These are phyloP conservation scores for Adela reaumurella DNA, from an alignment of 2,888 invertebrate species.

Conservation along the genomic window DNA sequence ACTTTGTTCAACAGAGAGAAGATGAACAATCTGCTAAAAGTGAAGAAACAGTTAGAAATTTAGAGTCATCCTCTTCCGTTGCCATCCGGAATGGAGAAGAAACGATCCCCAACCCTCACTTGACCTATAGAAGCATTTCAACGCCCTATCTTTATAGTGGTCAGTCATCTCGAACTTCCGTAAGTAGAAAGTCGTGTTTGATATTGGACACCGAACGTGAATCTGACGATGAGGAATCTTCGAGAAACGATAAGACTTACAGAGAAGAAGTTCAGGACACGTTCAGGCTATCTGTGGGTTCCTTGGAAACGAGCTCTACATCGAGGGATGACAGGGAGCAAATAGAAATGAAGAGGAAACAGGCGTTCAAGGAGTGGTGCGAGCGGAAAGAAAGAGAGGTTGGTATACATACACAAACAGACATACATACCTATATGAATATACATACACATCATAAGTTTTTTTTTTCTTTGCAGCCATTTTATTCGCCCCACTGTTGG, in stretches of 20 bases:
- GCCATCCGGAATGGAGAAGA: constrained; percentile 35
- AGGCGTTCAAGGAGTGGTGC: constrained; percentile 41
- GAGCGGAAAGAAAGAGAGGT: constrained; percentile 45
- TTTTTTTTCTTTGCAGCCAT: too few species aligned
- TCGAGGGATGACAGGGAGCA: constrained; percentile 44
- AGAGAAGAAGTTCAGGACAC: constrained; percentile 37
- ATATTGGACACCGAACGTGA: constrained; percentile 17
- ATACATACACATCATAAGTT: too few species aligned
- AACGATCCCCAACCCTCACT: constrained; percentile 44
- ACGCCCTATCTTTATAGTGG: constrained; percentile 40
- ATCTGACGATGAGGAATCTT: constrained; percentile 27
- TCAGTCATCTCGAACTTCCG: constrained; percentile 21
- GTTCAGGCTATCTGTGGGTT: constrained; percentile 41
- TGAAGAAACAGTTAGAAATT: constrained; percentile 47
- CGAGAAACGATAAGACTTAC: constrained; percentile 31
- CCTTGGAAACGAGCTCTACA: constrained; percentile 39
- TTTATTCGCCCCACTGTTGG: too few species aligned
- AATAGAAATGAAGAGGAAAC: constrained; percentile 34
- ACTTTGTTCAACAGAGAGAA: constrained; percentile 34
- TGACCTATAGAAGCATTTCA: constrained; percentile 38
- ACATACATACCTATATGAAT: too few species aligned
- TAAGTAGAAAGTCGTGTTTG: constrained; percentile 39
- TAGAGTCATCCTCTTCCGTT: constrained; percentile 37
- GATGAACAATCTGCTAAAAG: constrained; percentile 62
- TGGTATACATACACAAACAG: too few species aligned